phyloP scores from a whole-genome alignment of 1,140 invertebrate genomes.

The Drosophila persimilis region DNA sequence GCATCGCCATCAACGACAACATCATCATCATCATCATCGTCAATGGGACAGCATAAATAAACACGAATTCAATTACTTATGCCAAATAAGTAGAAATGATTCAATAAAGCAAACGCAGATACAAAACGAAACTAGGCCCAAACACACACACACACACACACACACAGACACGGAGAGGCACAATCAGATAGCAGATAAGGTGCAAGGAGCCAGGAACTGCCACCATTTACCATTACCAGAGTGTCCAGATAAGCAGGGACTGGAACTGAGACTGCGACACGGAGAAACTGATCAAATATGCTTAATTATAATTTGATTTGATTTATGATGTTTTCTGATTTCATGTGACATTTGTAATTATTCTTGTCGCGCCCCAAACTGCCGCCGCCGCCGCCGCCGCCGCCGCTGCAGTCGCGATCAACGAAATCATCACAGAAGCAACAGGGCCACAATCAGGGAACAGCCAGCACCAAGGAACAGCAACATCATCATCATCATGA shows the following conservation, averaged over 20 bases:
- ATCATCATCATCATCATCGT: constrained; percentile 36
- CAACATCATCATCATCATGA: constrained; percentile 40
- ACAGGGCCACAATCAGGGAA: constrained; percentile 11
- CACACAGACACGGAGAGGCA: constrained; percentile 56
- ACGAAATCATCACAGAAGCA: constrained; percentile 52
- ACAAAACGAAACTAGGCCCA: constrained; percentile 54
- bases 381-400: neutral
- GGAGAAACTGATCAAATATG: constrained; percentile 79
- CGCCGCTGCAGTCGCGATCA: constrained; percentile 50
- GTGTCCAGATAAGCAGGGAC: constrained; percentile 52
- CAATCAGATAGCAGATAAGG: constrained; percentile 9
- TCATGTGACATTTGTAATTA: constrained; percentile 83
- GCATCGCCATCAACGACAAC: constrained; percentile 65
- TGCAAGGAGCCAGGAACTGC: constrained; percentile 26
- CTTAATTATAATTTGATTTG: constrained; percentile 83
- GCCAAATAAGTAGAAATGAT: constrained; percentile 79
- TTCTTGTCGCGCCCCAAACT: constrained; percentile 81
- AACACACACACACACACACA: constrained; percentile 30
- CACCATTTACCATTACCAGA: constrained; percentile 61
- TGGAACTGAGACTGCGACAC: constrained; percentile 14
- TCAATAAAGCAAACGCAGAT: constrained; percentile 65
- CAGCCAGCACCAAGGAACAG: constrained; percentile 21
- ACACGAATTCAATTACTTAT: constrained; percentile 79
- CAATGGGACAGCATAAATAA: constrained; percentile 55
- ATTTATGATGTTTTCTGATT: constrained; percentile 81